Percentiles rank a stretch among this genome's conserved stretches.
These are phyloP conservation scores for Gadopsis marmoratus DNA, from an alignment of 2,797 vertebrate genomes.

Conservation along the genomic window DNA sequence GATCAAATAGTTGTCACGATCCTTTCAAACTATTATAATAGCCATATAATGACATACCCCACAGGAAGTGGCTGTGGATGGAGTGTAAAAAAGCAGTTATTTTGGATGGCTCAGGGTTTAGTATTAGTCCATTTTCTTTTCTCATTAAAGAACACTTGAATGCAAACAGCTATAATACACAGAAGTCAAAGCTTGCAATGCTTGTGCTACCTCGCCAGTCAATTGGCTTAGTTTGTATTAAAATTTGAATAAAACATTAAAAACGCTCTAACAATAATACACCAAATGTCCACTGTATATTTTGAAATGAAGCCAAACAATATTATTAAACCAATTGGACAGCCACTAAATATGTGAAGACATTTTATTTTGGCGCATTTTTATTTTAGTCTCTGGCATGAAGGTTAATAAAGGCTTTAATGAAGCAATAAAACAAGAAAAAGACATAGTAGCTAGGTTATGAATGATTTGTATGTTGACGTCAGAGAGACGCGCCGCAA, in stretches of 20 bases:
- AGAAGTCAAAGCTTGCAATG: neutral
- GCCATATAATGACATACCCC: neutral
- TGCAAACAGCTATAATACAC: neutral
- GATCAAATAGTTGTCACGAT: neutral
- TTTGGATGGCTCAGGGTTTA: neutral
- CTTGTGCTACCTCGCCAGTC: neutral
- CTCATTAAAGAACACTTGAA: neutral
- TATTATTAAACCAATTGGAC: neutral
- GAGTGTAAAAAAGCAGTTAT: neutral
- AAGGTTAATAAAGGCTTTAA: neutral
- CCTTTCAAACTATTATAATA: neutral
- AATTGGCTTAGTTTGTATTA: neutral
- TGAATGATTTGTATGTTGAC: neutral
- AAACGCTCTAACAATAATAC: neutral
- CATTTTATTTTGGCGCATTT: neutral
- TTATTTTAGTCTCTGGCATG: neutral
- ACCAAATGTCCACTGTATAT: neutral
- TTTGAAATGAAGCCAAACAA: neutral
- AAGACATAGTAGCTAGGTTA: neutral
- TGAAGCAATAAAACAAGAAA: neutral
- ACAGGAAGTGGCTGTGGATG: neutral
- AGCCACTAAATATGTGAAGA: neutral
- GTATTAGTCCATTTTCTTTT: neutral
- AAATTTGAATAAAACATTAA: neutral
- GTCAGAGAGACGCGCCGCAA: neutral